These are phyloP conservation scores for Melolontha melolontha DNA, from an alignment of 2,888 invertebrate genomes.

Conservation along the genomic window DNA sequence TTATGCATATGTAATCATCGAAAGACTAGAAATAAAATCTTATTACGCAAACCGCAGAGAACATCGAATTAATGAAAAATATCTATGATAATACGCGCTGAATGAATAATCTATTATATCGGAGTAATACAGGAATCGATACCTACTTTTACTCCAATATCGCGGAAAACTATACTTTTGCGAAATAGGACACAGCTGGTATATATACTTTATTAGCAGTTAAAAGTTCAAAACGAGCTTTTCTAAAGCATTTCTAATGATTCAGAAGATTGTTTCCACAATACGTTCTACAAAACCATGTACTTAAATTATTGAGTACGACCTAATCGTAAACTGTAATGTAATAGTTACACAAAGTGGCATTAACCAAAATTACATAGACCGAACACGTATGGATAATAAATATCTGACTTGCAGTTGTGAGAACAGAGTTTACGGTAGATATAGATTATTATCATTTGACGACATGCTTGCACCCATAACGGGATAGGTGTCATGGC, in stretches of 20 bases:
- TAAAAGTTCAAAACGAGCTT: conserved; percentile 36
- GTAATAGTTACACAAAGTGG: conserved; percentile 35
- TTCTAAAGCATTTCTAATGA: conserved; percentile 30
- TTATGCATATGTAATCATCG: no score
- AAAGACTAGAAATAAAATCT: no score
- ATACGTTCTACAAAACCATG: conserved; percentile 29
- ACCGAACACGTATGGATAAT: conserved; percentile 35
- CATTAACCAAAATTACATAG: conserved; percentile 38
- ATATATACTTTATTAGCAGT: conserved; percentile 28
- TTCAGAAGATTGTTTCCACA: conserved; percentile 31
- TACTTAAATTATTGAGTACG: conserved; percentile 40
- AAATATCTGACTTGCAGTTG: conserved; percentile 30
- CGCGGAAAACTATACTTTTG: conserved; percentile 8
- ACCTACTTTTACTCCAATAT: conserved; percentile 20
- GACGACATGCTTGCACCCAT: conserved; percentile 20
- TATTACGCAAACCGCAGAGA: conserved; percentile 7
- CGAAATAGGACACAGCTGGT: conserved; percentile 27
- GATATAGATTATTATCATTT: conserved; percentile 21
- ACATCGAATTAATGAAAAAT: neutral
- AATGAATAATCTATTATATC: conserved; percentile 5
- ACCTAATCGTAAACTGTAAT: conserved; percentile 31
- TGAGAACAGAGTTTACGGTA: conserved; percentile 19
- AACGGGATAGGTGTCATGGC: conserved; percentile 2
- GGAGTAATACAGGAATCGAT: conserved; percentile 17
- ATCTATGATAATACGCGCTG: neutral